These are phyloP conservation scores for Rhizoglyphus robini DNA, from an alignment of 1,140 invertebrate species.

Conservation along the genomic window DNA sequence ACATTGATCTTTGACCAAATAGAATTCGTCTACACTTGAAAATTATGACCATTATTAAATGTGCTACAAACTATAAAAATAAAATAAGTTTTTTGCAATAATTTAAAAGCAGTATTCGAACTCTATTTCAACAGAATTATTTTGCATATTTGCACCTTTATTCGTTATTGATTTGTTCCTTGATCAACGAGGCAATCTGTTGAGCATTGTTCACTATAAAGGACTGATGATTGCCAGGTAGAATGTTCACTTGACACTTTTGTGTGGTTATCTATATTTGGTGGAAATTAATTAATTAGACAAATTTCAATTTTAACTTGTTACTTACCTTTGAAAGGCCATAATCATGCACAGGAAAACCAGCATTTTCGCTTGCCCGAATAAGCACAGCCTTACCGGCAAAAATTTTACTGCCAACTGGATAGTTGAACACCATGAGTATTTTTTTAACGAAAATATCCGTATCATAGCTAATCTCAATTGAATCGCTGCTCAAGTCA, in stretches of 20 bases:
- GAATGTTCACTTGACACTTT: slow-evolving; percentile 49
- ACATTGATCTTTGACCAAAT: too few species aligned
- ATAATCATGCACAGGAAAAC: slow-evolving; percentile 55
- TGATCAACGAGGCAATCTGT: slow-evolving; percentile 14
- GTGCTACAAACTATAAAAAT: too few species aligned
- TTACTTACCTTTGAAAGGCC: slow-evolving; percentile 53
- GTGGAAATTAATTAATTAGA: neutral
- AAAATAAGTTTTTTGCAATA: too few species aligned
- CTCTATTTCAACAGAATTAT: too few species aligned
- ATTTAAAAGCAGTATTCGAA: too few species aligned
- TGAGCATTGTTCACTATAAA: slow-evolving; percentile 37
- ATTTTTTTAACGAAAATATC: slow-evolving; percentile 61
- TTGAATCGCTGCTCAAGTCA: too few species aligned
- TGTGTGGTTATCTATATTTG: slow-evolving; percentile 30
- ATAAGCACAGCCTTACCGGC: slow-evolving; percentile 56
- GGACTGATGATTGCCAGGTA: slow-evolving; percentile 64
- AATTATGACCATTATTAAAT: too few species aligned
- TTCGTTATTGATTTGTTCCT: too few species aligned
- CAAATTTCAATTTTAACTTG: neutral
- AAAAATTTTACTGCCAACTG: slow-evolving; percentile 48
- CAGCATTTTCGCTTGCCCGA: slow-evolving; percentile 52
- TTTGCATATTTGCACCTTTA: too few species aligned
- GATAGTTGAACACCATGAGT: slow-evolving; percentile 51
- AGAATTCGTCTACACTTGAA: too few species aligned
- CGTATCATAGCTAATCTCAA: slow-evolving; percentile 51